Base-by-base conservation (phyloP, 2,888 invertebrate species). In the Scaptomyza reducta region DNA sequence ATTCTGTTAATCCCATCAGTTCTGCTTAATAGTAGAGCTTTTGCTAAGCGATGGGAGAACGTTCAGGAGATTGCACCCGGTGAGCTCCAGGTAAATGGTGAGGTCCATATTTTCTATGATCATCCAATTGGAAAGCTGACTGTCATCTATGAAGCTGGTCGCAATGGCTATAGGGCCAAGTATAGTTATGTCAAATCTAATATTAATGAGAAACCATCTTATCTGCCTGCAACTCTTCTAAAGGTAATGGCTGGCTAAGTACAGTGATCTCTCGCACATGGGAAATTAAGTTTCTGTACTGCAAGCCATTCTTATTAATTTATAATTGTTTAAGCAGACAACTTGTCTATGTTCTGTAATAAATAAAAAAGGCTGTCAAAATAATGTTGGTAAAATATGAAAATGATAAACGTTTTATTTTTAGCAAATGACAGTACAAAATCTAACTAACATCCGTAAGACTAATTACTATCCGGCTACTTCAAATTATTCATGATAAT, bases 71-170 rank as follows among this genome's bases (percentile, higher is more conserved):
- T 79, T 7, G 53, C 45, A 6, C 72, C 63, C 2, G 79, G 65
- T 0, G 50, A 66, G 13, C 53, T 75, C 11, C 33, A 57, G 10
- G 64, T 78, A 3, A 67, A 51, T 6, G 85, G 85, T 5, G n/a
- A 33, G 1, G 50, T 63, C 6, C 38, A 47, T 9, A 50, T 57
- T 29, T 16, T 1, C 3, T 35, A 11, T 71, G 61, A 27, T 29
- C 47, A 27, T 3, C 41, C 50, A 11, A 13, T 40, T 6, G 58
- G 18, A 0, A 11, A 41, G 11, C 11, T 79, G 25, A 14, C 38
- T 0, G 38, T 84, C n/a, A 74, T 40, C 35, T 79, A 81, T 6
- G 62, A 60, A 31, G 79, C 78, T 1, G 84, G 74, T 6, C 63
- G 49, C 1, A 58, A 79, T 45, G 85, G 79, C 13, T 64, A 81